Evolutionary conservation across 2,113 vertebrate genomes (phyloP).

Genomic region (human (Homo sapiens)): DNA sequence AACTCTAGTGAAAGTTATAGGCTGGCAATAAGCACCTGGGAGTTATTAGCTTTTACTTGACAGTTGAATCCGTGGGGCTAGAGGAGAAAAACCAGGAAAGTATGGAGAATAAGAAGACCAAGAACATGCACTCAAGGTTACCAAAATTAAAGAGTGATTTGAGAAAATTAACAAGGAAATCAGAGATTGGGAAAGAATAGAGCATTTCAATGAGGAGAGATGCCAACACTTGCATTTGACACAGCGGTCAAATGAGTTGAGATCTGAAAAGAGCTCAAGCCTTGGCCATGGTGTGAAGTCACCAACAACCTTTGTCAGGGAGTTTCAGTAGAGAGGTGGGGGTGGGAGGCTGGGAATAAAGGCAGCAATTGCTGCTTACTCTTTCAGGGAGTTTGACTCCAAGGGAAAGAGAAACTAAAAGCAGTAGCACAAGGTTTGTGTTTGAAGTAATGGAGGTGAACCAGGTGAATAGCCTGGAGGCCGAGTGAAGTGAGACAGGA

Average conservation of each 20-base stretch:
- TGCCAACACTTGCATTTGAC: background rate
- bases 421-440: background rate
- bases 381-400: background rate
- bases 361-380: background rate
- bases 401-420: slow-evolving; percentile 54
- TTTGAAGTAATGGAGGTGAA: background rate
- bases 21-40: background rate
- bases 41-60: background rate
- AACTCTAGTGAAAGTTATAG: background rate
- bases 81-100: background rate
- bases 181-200: slow-evolving; percentile 1
- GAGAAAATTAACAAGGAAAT: background rate
- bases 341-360: background rate
- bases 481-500: background rate
- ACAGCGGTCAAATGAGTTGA: background rate
- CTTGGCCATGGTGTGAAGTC: background rate
- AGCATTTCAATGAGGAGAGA: background rate
- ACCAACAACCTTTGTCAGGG: background rate
- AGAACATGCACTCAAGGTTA: background rate
- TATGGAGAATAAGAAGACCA: background rate
- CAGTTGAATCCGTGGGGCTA: background rate
- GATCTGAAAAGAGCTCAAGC: background rate
- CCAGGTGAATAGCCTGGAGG: background rate
- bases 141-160: background rate
- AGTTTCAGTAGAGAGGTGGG: background rate